Conservation (phyloP, 2,113 vertebrate species). For the Patagioenas fasciata region DNA sequence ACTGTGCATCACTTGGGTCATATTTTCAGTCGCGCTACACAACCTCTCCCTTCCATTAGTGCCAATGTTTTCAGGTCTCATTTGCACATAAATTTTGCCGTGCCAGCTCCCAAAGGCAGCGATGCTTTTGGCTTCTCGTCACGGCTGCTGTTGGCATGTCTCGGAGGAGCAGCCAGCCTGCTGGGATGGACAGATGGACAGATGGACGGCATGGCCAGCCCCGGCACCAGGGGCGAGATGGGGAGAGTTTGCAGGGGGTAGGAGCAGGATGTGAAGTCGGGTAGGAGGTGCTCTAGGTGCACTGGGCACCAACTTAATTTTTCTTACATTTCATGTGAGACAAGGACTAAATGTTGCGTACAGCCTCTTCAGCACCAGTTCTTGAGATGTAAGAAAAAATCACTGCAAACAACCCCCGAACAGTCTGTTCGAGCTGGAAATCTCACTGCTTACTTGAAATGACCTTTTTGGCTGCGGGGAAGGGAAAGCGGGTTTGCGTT, state of each 20-base stretch:
- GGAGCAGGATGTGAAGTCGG: not conserved
- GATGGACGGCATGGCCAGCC: not conserved
- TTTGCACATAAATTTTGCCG: not conserved
- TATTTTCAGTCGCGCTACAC: not conserved
- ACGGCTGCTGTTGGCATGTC: not conserved
- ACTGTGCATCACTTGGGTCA: not conserved
- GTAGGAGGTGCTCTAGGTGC: not conserved
- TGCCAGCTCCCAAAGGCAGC: not conserved
- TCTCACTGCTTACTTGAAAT: not conserved
- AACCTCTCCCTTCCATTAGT: constrained; percentile 25
- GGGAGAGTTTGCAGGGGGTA: not conserved
- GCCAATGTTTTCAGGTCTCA: not conserved
- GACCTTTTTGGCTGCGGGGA: not conserved
- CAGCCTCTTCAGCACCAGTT: not conserved
- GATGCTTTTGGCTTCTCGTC: not conserved
- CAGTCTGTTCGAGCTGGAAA: constrained; percentile 44
- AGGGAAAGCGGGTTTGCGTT: not conserved
- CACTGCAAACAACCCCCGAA: constrained; percentile 25
- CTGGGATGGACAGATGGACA: not conserved
- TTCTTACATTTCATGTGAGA: not conserved
- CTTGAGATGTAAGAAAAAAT: not conserved
- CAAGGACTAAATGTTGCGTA: rapidly evolving
- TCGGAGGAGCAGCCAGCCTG: not conserved
- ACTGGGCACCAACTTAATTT: not conserved
- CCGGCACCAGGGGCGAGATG: rapidly evolving